Evolutionary conservation across 2,888 invertebrate species (phyloP).

Genomic region (Sarcophaga rosellei): DNA sequence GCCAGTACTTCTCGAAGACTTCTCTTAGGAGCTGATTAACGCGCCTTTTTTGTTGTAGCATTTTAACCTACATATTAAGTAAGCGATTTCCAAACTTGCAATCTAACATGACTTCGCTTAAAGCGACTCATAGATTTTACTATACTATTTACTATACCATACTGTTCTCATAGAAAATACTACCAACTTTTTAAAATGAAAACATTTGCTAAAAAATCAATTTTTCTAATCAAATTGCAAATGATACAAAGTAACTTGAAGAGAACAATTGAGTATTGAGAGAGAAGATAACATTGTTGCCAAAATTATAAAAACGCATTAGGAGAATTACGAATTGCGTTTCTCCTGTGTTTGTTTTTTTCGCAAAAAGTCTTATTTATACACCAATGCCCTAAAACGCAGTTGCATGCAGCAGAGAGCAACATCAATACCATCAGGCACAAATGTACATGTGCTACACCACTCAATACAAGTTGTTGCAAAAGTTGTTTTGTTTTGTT

Average conservation of each 20-base stretch:
- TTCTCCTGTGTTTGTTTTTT: not conserved
- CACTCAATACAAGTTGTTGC: conserved; percentile 28
- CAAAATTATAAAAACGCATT: conserved; percentile 29
- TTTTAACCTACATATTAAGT: too few species aligned
- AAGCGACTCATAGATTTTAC: too few species aligned
- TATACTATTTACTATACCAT: too few species aligned
- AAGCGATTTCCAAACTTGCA: too few species aligned
- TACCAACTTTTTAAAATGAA: not conserved
- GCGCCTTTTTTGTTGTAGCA: too few species aligned
- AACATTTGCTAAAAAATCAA: not conserved
- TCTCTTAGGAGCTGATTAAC: too few species aligned
- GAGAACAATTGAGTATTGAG: conserved; percentile 44
- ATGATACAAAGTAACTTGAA: not conserved
- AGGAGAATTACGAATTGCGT: not conserved
- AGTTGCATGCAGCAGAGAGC: too few species aligned
- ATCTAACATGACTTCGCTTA: too few species aligned
- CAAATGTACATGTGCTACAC: not conserved
- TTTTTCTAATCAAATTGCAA: conserved; percentile 14
- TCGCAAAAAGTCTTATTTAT: conserved; percentile 1
- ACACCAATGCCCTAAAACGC: not conserved
- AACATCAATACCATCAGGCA: not conserved
- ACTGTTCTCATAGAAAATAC: too few species aligned
- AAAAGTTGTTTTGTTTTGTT: conserved; percentile 4
- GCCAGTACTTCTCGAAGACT: too few species aligned
- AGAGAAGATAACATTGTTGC: conserved; percentile 50